Evolutionary conservation across 2,797 vertebrate genomes (phyloP), one percentile per base, ranked within the genome.

Genomic region (Hoplostethus mediterraneus): DNA sequence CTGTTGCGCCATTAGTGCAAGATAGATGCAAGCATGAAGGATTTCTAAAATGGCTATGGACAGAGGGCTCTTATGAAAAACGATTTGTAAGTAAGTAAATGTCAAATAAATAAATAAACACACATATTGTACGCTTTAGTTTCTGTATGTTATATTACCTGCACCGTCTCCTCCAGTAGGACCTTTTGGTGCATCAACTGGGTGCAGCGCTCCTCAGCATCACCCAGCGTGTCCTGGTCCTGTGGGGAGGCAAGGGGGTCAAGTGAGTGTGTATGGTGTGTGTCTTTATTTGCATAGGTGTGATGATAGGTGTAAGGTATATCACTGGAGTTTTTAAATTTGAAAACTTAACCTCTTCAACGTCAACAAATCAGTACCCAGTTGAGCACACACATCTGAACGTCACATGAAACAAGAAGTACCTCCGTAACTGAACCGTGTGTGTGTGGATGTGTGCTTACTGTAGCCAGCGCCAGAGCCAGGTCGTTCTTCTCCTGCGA

Each of bases 401-500:
- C 5, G 33, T 33, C 4, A 33, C 33, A 33, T 4, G 33, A 33
- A 33, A 33, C 33, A 33, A 33, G 33, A 33, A 33, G 33, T 6
- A 21, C 21, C 21, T 21, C 21, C 21, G 21, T 21, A 21, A 21
- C 33, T 33, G 33, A 33, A 17, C 44, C 25, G 56, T 58, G 3
- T 42, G 56, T 58, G 3, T 54, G n/a, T 57, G 13, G 12, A 21
- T 42, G 52, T 51, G 16, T 13, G 36, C 79, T 67, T 85, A 93
- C 90, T 36, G 89, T 91, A 82, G 93, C 89, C 62, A 92, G 47
- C 8, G 93, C 87, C 63, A 91, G 87, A 28, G 73, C 53, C 8
- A 94, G 85, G 82, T 94, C 88, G 0, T 90, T 93, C 75, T 95
- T 95, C 82, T 96, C 92, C 82, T 95, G 92, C 10, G 90, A 93